Conservation (phyloP, 2,888 invertebrate genomes). For the Aphelenchoides bicaudatus region DNA sequence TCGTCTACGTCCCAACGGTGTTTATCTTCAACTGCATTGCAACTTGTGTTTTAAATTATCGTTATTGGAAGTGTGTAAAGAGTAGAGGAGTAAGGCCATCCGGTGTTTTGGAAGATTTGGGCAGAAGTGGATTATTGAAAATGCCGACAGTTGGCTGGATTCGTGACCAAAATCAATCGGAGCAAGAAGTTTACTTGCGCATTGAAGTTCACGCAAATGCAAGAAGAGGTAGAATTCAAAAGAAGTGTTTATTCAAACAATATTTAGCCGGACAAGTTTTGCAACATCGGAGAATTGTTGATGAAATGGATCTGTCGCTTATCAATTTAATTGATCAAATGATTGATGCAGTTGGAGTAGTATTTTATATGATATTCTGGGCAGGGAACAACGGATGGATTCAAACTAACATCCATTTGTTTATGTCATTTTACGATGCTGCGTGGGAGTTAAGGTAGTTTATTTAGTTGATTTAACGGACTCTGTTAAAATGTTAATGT, state of each 20-base stretch:
- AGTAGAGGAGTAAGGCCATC: background rate
- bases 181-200: slow-evolving; percentile 2
- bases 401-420: background rate
- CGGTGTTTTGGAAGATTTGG: slow-evolving; percentile 6
- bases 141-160: slow-evolving; percentile 3
- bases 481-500: slow-evolving; percentile 19
- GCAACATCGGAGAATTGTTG: slow-evolving; percentile 26
- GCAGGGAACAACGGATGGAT: slow-evolving; percentile 30
- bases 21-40: slow-evolving; percentile 25
- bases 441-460: background rate
- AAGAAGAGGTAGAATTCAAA: background rate
- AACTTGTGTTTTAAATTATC: slow-evolving; percentile 23
- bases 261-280: background rate
- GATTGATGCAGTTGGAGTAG: slow-evolving; percentile 30
- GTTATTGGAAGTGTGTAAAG: slow-evolving; percentile 23
- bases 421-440: slow-evolving; percentile 19
- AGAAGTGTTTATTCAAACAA: background rate
- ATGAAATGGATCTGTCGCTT: slow-evolving; percentile 29
- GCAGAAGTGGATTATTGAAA: background rate
- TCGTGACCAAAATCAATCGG: background rate
- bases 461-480: background rate
- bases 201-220: slow-evolving; percentile 11
- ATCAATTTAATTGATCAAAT: slow-evolving; percentile 30
- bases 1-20: slow-evolving; percentile 26
- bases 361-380: slow-evolving; percentile 30